Evolutionary conservation across 2,888 invertebrate species (phyloP), one percentile per base, ranked within the genome.

Genomic region (Chalcosyrphus nemorum): DNA sequence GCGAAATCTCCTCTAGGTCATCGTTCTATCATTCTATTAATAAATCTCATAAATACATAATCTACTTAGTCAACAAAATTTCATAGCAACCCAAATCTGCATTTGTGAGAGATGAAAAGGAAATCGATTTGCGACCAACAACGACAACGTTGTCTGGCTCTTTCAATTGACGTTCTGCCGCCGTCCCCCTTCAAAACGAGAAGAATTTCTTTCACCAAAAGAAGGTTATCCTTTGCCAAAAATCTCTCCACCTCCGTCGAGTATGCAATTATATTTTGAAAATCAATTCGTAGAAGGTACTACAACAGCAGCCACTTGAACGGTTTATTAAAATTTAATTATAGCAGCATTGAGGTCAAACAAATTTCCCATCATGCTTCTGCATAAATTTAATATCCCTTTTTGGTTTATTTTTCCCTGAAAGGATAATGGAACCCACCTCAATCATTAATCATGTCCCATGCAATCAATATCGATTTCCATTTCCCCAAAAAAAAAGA

Each of bases 381-480:
- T 54, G 61, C 52, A 59, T 52, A 41, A 29, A 66, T 47, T 57
- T 47, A 27, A 56, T 56, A 29, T 17, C 13, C 32, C 32, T 17
- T 41, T 38, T 24, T n/a, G 2, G 1, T 4, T 29, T 29, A 6
- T 27, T 27, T 27, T 27, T 27, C 5, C 4, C 1, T 29, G 6
- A 0, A n/a, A 41, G 41, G 41, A 13, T 35, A 24, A 5, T 24
- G 17, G 32, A 41, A 15, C 15, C 57, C 38, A 11, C 19, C 56
- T 24, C 29, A 47, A 29, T 54, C 38, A 82, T 82, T 71, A 66
- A 81, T 81, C 77, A 81, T 57, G 66, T 66, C 19, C 57, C 52
- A 50, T 65, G 13, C 52, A 57, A 65, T 71, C 59, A 59, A 57
- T 81, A 81, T 81, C 65, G 77, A 81, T 81, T 65, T 63, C 61